A percentile compares a stretch with the other conserved stretches of the same genome.
These are phyloP conservation scores for Dinothrombium tinctorium DNA, from an alignment of 1,140 invertebrate genomes.

Conservation along the genomic window DNA sequence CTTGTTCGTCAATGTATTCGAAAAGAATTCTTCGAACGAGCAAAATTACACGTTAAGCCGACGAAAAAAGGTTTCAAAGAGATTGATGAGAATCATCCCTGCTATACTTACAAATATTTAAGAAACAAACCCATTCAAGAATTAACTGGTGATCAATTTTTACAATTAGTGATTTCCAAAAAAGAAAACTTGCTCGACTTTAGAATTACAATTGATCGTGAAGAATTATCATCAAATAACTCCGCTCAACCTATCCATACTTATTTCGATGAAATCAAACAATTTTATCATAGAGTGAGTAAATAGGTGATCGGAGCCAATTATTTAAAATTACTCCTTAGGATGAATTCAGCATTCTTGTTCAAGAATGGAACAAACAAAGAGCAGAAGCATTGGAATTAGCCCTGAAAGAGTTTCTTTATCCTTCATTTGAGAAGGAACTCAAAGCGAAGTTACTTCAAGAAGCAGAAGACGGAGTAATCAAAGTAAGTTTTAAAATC, in stretches of 20 bases:
- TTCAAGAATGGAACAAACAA: constrained; percentile 85
- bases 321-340: constrained; percentile 19
- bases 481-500: constrained; percentile 25
- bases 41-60: constrained; percentile 51
- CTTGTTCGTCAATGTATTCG: constrained; percentile 57
- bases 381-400: constrained; percentile 62
- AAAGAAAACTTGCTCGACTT: constrained; percentile 15
- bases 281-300: constrained; percentile 51
- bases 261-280: constrained; percentile 75
- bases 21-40: constrained; percentile 71
- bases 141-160: constrained; percentile 65
- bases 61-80: constrained; percentile 78
- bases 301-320: too few species aligned
- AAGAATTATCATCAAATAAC: constrained; percentile 44
- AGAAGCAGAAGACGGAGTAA: constrained; percentile 71
- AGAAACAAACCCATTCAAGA: constrained; percentile 82
- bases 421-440: constrained; percentile 71
- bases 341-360: constrained; percentile 87
- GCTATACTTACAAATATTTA: constrained; percentile 67
- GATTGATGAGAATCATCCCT: constrained; percentile 75
- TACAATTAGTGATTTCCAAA: constrained; percentile 40
- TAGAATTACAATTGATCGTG: constrained; percentile 22
- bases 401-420: constrained; percentile 62
- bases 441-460: constrained; percentile 46
- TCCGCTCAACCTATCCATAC: constrained; percentile 28